These are phyloP conservation scores for Crypturellus undulatus DNA, from an alignment of 2,113 vertebrate genomes.

Conservation along the genomic window DNA sequence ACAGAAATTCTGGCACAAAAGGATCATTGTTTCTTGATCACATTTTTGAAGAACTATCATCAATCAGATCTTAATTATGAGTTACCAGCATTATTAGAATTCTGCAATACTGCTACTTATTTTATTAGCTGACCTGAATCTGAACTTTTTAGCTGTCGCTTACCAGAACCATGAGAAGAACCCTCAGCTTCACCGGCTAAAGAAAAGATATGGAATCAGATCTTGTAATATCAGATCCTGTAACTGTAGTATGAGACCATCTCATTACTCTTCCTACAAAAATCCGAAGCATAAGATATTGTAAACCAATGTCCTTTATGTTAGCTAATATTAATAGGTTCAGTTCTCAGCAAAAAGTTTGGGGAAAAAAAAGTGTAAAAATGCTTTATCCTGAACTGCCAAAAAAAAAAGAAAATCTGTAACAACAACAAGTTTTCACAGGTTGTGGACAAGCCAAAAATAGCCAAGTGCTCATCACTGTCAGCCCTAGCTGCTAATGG, in stretches of 20 bases:
- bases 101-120: background rate
- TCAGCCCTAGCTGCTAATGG: slow-evolving; percentile 26
- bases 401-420: accelerated
- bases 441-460: slow-evolving; percentile 18
- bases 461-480: slow-evolving; percentile 5
- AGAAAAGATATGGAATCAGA: background rate
- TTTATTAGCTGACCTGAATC: background rate
- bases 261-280: slow-evolving; percentile 38
- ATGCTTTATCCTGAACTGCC: slow-evolving; percentile 18
- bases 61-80: background rate
- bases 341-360: slow-evolving; percentile 32
- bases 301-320: slow-evolving; percentile 21
- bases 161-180: background rate
- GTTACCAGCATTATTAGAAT: background rate
- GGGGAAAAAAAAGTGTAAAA: background rate
- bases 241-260: background rate
- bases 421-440: slow-evolving; percentile 1
- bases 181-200: background rate
- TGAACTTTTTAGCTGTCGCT: background rate
- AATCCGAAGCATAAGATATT: background rate
- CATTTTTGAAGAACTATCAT: background rate
- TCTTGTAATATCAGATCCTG: too few relatives aligned
- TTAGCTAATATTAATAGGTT: background rate
- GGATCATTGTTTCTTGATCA: background rate
- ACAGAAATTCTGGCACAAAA: background rate